phyloP scores from a whole-genome alignment of 2,888 invertebrate species.

The Tyria jacobaeae region DNA sequence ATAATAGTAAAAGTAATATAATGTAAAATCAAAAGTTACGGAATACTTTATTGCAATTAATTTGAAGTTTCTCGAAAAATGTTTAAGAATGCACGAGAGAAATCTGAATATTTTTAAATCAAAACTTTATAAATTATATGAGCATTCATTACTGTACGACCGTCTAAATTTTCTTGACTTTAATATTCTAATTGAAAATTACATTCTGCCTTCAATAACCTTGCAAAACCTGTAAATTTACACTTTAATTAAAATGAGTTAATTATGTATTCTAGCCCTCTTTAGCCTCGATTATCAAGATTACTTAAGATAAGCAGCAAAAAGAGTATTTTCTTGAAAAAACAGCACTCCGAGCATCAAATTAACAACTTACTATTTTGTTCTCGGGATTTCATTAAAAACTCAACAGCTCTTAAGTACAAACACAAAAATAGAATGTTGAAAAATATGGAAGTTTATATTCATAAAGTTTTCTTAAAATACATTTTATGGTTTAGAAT shows the following conservation, averaged over 20 bases:
- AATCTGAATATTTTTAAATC: neutral
- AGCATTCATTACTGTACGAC: neutral
- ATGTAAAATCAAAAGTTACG: neutral
- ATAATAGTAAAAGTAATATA: too few species aligned
- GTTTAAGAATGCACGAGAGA: too few species aligned
- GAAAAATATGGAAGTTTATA: slow-evolving; percentile 2
- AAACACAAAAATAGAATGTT: slow-evolving; percentile 2
- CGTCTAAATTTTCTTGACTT: neutral
- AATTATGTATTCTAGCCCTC: slow-evolving; percentile 14
- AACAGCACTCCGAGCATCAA: slow-evolving; percentile 15
- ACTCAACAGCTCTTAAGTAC: slow-evolving; percentile 19
- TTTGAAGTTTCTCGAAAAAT: neutral
- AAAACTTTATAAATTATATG: neutral
- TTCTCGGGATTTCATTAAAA: slow-evolving; percentile 36
- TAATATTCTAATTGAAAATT: neutral
- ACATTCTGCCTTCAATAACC: neutral
- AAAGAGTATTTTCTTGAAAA: slow-evolving; percentile 18
- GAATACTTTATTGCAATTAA: neutral
- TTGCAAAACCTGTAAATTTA: neutral
- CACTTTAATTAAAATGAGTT: slow-evolving; percentile 14
- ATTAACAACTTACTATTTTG: slow-evolving; percentile 36
- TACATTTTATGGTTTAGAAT: neutral
- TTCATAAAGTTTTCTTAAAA: slow-evolving; percentile 1
- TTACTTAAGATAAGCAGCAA: slow-evolving; percentile 17
- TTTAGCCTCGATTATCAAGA: slow-evolving; percentile 13